Evolutionary conservation across 92 coral and sea anemone species (phyloP), one percentile per base, ranked within the genome.

Genomic region (Muricea muricata): DNA sequence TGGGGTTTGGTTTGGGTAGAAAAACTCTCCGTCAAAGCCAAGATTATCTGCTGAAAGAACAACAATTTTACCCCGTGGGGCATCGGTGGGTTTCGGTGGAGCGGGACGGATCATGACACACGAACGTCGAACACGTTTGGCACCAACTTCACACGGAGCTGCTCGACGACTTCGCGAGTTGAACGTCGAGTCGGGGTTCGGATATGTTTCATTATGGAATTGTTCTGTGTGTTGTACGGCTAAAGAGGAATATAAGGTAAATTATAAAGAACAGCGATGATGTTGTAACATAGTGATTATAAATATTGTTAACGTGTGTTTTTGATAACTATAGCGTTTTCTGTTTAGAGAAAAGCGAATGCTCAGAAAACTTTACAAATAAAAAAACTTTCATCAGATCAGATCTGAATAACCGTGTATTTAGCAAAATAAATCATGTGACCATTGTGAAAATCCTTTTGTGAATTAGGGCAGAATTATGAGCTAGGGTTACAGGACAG

Each of bases 21-120:
- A 93, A 17, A 81, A 81, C 13, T 81, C 84, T 66, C 97, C 98
- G 65, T 91, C 86, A 65, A 90, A 93, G 82, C 94, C 98, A 28
- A 78, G 77, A 47, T 90, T 90, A 6, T 93, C 78, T 15, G 95
- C 81, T 29, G 75, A 67, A 25, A 46, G 56, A 0, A 73, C 24
- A 6, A 1, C 4, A 52, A 52, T 23, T 17, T 6, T 52, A 18
- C 60, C 60, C 7, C 26, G 18, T 6, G 60, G 60, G 21, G 23
- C 21, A 18, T 52, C 60, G 60, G 21, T 17, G 60, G 60, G 60
- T 10, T 52, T 52, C 7, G 60, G 60, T 20, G 60, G 60, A 0
- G 60, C 24, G 60, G 60, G 60, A 17, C 60, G 60, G 18, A 52
- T 52, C 3, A 52, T 23, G 60, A 52, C 60, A 52, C 60, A 52